These are phyloP conservation scores for Gymnothorax reevesii DNA, from an alignment of 2,797 vertebrate species.

Conservation along the genomic window DNA sequence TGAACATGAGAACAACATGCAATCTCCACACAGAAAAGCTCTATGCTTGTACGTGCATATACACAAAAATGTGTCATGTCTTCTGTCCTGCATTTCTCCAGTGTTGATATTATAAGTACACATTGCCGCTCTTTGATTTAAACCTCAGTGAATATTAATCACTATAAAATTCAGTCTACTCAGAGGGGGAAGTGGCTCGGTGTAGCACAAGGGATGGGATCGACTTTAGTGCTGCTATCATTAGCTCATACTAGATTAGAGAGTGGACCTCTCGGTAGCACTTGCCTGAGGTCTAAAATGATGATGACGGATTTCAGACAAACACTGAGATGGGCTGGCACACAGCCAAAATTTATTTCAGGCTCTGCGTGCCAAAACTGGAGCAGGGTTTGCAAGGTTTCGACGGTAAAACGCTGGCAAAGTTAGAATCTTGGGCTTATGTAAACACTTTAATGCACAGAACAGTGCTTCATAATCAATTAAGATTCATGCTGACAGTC, in stretches of 20 bases:
- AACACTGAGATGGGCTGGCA: conserved; percentile 51
- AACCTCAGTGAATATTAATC: conserved; percentile 35
- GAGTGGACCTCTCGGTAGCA: conserved; percentile 54
- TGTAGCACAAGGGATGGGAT: neutral
- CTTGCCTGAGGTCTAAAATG: conserved; percentile 56
- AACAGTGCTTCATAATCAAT: neutral
- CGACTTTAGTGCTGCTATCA: conserved; percentile 49
- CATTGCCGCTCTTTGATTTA: conserved; percentile 23
- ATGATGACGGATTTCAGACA: conserved; percentile 54
- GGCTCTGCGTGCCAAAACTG: conserved; percentile 20
- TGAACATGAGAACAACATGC: too few relatives aligned
- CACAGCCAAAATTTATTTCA: conserved; percentile 38
- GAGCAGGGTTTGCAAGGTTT: conserved; percentile 38
- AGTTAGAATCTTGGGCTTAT: conserved; percentile 55
- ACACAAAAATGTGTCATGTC: neutral
- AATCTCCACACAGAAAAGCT: neutral
- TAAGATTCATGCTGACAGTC: neutral
- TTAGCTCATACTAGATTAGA: conserved; percentile 61
- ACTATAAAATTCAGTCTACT: conserved; percentile 26
- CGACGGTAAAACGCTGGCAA: conserved; percentile 49
- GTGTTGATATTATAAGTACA: neutral
- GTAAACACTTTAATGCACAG: conserved; percentile 48
- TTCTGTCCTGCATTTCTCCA: neutral
- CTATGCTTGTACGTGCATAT: neutral
- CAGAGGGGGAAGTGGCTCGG: neutral